Conservation (phyloP, 1,140 invertebrate species). For the Drosophila rhopaloa region DNA sequence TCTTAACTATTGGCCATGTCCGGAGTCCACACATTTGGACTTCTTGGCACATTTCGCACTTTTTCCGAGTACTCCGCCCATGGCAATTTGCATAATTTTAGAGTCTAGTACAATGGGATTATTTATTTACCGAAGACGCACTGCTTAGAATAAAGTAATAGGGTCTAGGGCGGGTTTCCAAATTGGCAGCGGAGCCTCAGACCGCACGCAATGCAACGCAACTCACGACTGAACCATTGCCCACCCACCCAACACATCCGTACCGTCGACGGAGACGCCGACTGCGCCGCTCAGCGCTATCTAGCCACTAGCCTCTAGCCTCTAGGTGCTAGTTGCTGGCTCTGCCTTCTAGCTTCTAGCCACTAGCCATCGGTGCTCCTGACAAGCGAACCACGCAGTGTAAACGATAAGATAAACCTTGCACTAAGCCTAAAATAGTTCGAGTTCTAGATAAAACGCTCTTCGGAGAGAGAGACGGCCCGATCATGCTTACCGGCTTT, state of each 20-base stretch:
- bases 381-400: conserved; percentile 24
- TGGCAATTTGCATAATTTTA: neutral
- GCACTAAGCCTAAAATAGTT: conserved; percentile 11
- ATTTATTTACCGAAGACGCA: conserved; percentile 11
- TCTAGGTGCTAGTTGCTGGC: conserved; percentile 13
- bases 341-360: conserved; percentile 1
- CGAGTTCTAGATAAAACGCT: conserved; percentile 1
- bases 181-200: conserved; percentile 18
- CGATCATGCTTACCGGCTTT: conserved; percentile 23
- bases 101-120: neutral
- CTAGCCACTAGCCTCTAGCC: conserved; percentile 3
- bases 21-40: too few species aligned
- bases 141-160: conserved; percentile 2
- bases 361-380: conserved; percentile 6
- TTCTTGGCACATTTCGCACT: neutral
- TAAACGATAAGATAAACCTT: conserved; percentile 32
- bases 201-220: conserved; percentile 71
- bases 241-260: conserved; percentile 40
- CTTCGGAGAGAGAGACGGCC: conserved; percentile 2
- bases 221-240: conserved; percentile 61
- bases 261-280: conserved; percentile 17
- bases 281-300: conserved; percentile 13
- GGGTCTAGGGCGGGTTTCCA: conserved; percentile 9
- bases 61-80: neutral
- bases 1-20: neutral